Evolutionary conservation across 2,113 vertebrate genomes (phyloP).

Genomic region (Hucho hucho): DNA sequence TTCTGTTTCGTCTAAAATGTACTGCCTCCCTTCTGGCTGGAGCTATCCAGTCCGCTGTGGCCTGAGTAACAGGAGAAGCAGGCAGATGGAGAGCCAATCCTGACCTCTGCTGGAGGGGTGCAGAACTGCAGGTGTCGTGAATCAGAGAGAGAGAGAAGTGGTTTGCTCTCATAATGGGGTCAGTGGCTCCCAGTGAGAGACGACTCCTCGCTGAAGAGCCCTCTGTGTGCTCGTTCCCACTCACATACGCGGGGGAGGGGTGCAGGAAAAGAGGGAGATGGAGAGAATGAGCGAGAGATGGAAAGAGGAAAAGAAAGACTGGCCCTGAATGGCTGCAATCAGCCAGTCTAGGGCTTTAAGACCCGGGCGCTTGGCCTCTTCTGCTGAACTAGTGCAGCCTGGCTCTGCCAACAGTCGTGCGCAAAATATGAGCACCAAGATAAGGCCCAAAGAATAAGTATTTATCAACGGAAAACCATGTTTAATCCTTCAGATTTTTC

Average conservation of each 20-base stretch:
- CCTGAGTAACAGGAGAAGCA: not conserved
- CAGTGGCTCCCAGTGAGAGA: conserved; percentile 56
- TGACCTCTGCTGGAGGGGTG: conserved; percentile 81
- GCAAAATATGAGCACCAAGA: conserved; percentile 67
- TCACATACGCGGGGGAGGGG: conserved; percentile 27
- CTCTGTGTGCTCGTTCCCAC: conserved; percentile 20
- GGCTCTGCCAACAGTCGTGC: conserved; percentile 36
- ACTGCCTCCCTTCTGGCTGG: conserved; percentile 6
- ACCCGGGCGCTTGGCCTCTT: no score
- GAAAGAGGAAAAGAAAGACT: not conserved
- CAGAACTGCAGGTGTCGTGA: not conserved
- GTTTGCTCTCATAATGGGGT: conserved; percentile 71
- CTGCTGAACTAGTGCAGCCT: conserved; percentile 1
- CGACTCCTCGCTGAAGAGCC: conserved; percentile 46
- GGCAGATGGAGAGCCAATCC: conserved; percentile 49
- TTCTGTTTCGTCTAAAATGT: not conserved
- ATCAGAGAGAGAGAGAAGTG: conserved; percentile 38
- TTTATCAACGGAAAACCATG: conserved; percentile 74
- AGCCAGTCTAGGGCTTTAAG: conserved; percentile 1
- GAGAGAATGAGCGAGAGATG: conserved; percentile 2
- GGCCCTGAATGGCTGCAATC: conserved; percentile 18
- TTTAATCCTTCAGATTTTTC: conserved; percentile 69
- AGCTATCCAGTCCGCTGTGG: no score
- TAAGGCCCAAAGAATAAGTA: conserved; percentile 73
- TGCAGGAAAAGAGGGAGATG: conserved; percentile 7